A percentile compares a stretch with the other conserved stretches of the same genome.
These are phyloP conservation scores for Pemphredon lugubris DNA, from an alignment of 2,888 invertebrate genomes.

Conservation along the genomic window DNA sequence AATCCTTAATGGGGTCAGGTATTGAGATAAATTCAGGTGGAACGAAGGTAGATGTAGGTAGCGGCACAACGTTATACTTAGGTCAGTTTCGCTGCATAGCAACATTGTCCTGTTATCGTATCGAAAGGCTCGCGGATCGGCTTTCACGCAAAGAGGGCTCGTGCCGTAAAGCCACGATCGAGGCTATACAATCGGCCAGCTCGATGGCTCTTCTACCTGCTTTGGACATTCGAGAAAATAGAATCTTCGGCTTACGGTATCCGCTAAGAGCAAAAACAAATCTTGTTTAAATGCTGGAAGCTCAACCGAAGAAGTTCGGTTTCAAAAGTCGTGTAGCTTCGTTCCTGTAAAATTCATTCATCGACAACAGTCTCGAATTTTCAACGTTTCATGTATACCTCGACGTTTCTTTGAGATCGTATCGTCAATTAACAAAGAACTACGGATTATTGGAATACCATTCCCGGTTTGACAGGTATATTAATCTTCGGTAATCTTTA, in stretches of 20 bases:
- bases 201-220: not conserved
- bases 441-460: too few relatives aligned
- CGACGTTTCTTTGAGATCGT: not conserved
- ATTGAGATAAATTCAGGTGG: too few relatives aligned
- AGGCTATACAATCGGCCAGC: conserved; percentile 7
- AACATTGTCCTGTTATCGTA: conserved; percentile 17
- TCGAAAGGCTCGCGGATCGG: conserved; percentile 15
- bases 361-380: not conserved
- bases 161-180: conserved; percentile 13
- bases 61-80: too few relatives aligned
- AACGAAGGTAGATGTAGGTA: too few relatives aligned
- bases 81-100: too few relatives aligned
- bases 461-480: too few relatives aligned
- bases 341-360: not conserved
- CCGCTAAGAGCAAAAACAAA: not conserved
- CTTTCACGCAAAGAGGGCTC: conserved; percentile 5
- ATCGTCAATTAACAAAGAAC: too few relatives aligned
- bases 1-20: too few relatives aligned
- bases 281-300: not conserved
- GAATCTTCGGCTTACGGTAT: conserved; percentile 1
- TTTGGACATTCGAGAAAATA: conserved; percentile 1
- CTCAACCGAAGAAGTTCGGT: not conserved
- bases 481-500: too few relatives aligned
- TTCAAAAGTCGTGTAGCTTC: not conserved
- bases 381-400: not conserved